Percentiles rank a stretch among this genome's conserved stretches.
phyloP scores from a whole-genome alignment of 2,888 invertebrate species.

The Sinotaia quadrata region DNA sequence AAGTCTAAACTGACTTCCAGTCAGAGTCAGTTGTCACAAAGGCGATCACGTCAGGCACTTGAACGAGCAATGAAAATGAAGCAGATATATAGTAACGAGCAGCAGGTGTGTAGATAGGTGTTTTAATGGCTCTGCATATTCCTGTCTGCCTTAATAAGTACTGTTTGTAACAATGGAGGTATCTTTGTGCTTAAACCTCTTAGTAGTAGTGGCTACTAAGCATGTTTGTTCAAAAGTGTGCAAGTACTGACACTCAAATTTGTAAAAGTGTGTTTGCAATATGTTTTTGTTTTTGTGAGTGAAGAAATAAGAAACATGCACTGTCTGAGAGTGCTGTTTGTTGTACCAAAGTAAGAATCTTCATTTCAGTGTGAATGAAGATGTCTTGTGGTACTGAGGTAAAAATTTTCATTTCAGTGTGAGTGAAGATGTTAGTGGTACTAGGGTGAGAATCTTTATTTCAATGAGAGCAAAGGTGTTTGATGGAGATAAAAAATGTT shows the following conservation, averaged over 20 bases:
- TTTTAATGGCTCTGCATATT: no score
- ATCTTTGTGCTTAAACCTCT: not conserved
- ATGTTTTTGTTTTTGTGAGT: not conserved
- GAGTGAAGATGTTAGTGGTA: no score
- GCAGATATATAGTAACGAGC: constrained; percentile 46
- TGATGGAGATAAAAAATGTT: no score
- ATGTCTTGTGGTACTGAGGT: no score
- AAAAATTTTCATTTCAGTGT: no score
- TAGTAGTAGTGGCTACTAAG: not conserved
- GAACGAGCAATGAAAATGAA: constrained; percentile 62
- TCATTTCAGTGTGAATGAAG: no score
- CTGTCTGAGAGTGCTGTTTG: no score
- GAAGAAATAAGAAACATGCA: no score
- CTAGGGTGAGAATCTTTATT: no score
- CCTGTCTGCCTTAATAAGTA: not conserved
- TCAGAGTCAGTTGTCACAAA: constrained; percentile 44
- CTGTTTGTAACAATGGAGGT: not conserved
- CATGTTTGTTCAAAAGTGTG: not conserved
- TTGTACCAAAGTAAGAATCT: no score
- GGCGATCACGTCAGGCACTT: constrained; percentile 64
- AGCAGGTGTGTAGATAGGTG: constrained; percentile 32
- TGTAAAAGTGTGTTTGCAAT: constrained; percentile 4
- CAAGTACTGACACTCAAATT: not conserved
- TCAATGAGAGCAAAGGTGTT: no score
- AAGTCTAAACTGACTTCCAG: constrained; percentile 30